Evolutionary conservation across 2,113 vertebrate genomes (phyloP).

Genomic region (Murina feae): DNA sequence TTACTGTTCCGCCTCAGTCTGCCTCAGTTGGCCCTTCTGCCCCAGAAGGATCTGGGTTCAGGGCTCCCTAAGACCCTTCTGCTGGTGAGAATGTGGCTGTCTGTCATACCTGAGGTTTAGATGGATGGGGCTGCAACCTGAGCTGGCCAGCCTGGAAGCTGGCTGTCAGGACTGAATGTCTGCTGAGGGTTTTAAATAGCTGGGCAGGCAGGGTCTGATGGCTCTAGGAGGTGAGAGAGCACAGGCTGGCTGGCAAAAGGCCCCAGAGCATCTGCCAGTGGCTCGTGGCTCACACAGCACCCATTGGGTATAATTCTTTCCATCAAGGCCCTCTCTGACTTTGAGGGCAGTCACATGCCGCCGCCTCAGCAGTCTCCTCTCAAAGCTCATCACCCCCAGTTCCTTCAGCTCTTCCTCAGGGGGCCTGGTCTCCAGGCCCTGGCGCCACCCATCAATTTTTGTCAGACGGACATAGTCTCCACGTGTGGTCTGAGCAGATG

Average conservation of each 20-base stretch:
- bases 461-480: neutral
- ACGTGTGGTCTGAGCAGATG: conserved; percentile 26
- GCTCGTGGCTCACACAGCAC: neutral
- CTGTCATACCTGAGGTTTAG: conserved; percentile 51
- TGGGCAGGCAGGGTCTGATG: neutral
- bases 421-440: neutral
- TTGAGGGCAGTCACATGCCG: neutral
- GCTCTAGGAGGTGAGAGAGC: neutral
- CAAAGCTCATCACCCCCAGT: neutral
- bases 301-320: neutral
- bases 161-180: conserved; percentile 59
- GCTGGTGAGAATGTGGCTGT: neutral
- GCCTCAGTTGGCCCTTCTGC: neutral
- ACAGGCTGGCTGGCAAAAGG: neutral
- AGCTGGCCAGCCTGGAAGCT: neutral
- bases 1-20: neutral
- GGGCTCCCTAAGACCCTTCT: neutral
- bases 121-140: conserved; percentile 32
- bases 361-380: neutral
- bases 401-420: neutral
- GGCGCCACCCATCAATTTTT: neutral
- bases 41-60: neutral
- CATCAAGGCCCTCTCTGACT: neutral
- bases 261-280: neutral
- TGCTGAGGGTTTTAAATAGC: conserved; percentile 67